These are phyloP conservation scores for Tragelaphus eurycerus DNA, from an alignment of 2,797 vertebrate genomes.

Conservation along the genomic window DNA sequence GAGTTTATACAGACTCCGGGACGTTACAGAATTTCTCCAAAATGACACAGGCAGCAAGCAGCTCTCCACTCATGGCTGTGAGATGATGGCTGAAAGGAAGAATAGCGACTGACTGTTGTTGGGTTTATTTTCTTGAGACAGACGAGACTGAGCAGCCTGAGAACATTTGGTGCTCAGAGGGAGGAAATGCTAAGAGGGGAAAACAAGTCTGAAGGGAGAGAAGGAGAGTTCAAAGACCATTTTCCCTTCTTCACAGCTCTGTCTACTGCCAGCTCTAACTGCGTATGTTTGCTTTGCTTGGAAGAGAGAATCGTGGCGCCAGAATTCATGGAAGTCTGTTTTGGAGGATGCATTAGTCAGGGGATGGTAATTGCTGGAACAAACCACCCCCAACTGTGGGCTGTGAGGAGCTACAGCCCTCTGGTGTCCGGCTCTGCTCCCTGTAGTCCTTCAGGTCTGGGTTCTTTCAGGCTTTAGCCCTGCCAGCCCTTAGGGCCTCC, in stretches of 20 bases:
- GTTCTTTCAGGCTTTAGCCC: neutral
- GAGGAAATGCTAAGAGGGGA: slow-evolving; percentile 71
- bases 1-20: neutral
- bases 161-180: slow-evolving; percentile 75
- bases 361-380: slow-evolving; percentile 52
- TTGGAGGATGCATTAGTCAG: slow-evolving; percentile 64
- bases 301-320: slow-evolving; percentile 43
- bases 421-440: neutral
- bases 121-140: slow-evolving; percentile 68
- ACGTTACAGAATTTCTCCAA: neutral
- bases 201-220: slow-evolving; percentile 71
- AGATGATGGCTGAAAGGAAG: slow-evolving; percentile 7
- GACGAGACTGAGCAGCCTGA: slow-evolving; percentile 70
- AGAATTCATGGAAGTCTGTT: slow-evolving; percentile 68
- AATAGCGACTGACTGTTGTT: slow-evolving; percentile 1
- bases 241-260: slow-evolving; percentile 48
- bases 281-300: slow-evolving; percentile 68
- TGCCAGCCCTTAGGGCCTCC: neutral
- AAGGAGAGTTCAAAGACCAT: slow-evolving; percentile 72
- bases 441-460: neutral
- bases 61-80: neutral
- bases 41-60: neutral
- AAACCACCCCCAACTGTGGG: neutral
- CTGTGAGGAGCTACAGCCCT: neutral
- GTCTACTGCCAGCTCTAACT: slow-evolving; percentile 66